A percentile compares a stretch with the other conserved stretches of the same genome.
Conservation (phyloP, 2,888 invertebrate genomes). For the Sphaerophoria taeniata region DNA sequence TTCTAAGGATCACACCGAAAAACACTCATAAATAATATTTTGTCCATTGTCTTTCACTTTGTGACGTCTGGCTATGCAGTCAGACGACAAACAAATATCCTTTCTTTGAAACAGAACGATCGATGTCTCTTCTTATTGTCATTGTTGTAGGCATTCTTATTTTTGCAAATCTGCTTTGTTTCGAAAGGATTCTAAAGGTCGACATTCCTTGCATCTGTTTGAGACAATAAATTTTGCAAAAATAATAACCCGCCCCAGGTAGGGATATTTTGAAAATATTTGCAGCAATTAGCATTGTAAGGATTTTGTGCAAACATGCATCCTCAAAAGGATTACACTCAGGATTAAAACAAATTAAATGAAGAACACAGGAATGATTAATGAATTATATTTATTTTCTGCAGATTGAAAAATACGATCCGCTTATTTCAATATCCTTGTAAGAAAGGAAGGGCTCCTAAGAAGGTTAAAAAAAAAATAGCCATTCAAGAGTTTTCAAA, state of each 20-base stretch:
- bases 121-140: background rate
- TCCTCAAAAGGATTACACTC: slow-evolving; percentile 52
- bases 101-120: background rate
- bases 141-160: background rate
- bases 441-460: background rate
- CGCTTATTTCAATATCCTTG: slow-evolving; percentile 33
- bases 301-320: slow-evolving; percentile 40
- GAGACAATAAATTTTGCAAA: slow-evolving; percentile 55
- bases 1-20: background rate
- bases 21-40: slow-evolving; percentile 68
- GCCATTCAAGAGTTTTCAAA: slow-evolving; percentile 27
- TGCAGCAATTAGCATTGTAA: slow-evolving; percentile 66
- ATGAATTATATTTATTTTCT: slow-evolving; percentile 44
- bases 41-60: slow-evolving; percentile 11
- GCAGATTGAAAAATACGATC: slow-evolving; percentile 18
- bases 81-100: slow-evolving; percentile 32
- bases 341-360: slow-evolving; percentile 57
- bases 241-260: slow-evolving; percentile 28
- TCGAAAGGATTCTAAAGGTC: slow-evolving; percentile 55
- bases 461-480: background rate
- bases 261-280: slow-evolving; percentile 55
- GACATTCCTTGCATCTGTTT: slow-evolving; percentile 47
- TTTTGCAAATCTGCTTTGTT: slow-evolving; percentile 61
- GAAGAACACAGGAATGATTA: slow-evolving; percentile 55
- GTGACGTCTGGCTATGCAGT: background rate